Evolutionary conservation across 1,140 invertebrate genomes (phyloP).

Genomic region (Hyposmocoma kahamanoa): DNA sequence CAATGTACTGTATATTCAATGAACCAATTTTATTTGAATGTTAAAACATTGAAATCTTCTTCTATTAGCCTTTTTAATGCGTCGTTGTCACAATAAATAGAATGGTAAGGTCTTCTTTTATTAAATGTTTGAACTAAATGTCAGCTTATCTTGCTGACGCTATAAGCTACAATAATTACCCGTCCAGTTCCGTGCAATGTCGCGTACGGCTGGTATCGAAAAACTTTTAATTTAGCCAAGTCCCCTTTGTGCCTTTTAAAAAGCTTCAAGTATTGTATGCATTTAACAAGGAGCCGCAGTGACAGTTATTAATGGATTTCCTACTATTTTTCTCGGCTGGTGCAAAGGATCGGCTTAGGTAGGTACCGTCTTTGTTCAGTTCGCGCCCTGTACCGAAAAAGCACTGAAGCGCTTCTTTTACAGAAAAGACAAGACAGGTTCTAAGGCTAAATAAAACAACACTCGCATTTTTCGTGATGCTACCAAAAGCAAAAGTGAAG

Average conservation of each 20-base stretch:
- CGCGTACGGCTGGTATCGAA: slow-evolving; percentile 62
- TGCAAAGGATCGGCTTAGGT: slow-evolving; percentile 63
- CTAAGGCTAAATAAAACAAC: too few relatives aligned
- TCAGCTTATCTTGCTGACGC: too few relatives aligned
- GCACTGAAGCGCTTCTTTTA: background rate
- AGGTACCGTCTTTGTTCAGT: slow-evolving; percentile 55
- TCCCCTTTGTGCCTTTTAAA: slow-evolving; percentile 68
- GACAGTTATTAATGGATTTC: slow-evolving; percentile 70
- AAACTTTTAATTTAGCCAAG: slow-evolving; percentile 73
- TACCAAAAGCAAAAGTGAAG: too few relatives aligned
- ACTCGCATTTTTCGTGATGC: too few relatives aligned
- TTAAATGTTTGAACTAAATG: too few relatives aligned
- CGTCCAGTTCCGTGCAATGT: slow-evolving; percentile 65
- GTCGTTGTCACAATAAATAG: too few relatives aligned
- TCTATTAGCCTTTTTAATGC: too few relatives aligned
- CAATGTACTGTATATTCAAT: too few relatives aligned
- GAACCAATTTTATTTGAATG: too few relatives aligned
- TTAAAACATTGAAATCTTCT: too few relatives aligned
- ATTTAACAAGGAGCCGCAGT: slow-evolving; percentile 67
- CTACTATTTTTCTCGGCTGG: slow-evolving; percentile 66
- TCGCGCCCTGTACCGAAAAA: background rate
- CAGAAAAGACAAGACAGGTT: background rate
- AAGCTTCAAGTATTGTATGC: slow-evolving; percentile 72
- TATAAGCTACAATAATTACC: slow-evolving; percentile 58
- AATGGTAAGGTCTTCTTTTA: too few relatives aligned